Evolutionary conservation across 2,888 invertebrate genomes (phyloP).

Genomic region (Aphidius colemani): DNA sequence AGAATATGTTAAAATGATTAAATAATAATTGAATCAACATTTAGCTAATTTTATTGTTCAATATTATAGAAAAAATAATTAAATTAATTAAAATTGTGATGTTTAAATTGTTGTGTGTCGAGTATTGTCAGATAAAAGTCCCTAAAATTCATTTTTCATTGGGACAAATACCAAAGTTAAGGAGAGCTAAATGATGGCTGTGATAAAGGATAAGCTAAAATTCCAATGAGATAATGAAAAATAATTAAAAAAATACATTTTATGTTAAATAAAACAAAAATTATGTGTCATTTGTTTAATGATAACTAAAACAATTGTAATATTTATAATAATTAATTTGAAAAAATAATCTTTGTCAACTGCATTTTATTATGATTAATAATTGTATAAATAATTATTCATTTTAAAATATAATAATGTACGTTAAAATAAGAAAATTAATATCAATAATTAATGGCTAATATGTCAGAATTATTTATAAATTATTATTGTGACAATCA

Average conservation of each 20-base stretch:
- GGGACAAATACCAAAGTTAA: constrained; percentile 36
- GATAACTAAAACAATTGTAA: constrained; percentile 16
- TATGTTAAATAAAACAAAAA: neutral
- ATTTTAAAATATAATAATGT: too few relatives aligned
- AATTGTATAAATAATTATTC: too few relatives aligned
- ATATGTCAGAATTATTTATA: too few relatives aligned
- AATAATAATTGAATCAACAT: too few relatives aligned
- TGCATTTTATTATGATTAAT: too few relatives aligned
- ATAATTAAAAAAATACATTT: constrained; percentile 8
- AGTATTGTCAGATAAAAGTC: constrained; percentile 22
- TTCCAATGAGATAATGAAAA: constrained; percentile 22
- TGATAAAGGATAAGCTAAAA: constrained; percentile 48
- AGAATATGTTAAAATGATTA: too few relatives aligned
- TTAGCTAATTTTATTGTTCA: too few relatives aligned
- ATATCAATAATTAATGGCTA: too few relatives aligned
- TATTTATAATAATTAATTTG: neutral
- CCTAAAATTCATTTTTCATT: constrained; percentile 27
- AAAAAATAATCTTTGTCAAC: constrained; percentile 1
- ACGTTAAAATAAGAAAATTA: too few relatives aligned
- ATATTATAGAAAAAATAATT: too few relatives aligned
- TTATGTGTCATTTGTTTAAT: constrained; percentile 27
- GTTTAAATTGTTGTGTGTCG: too few relatives aligned
- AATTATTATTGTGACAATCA: constrained; percentile 30
- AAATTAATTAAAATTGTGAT: too few relatives aligned
- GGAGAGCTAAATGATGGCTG: constrained; percentile 53